Percentiles rank a stretch among this genome's conserved stretches.
phyloP scores from a whole-genome alignment of 2,888 invertebrate genomes.

The Tryphoninae sp. region DNA sequence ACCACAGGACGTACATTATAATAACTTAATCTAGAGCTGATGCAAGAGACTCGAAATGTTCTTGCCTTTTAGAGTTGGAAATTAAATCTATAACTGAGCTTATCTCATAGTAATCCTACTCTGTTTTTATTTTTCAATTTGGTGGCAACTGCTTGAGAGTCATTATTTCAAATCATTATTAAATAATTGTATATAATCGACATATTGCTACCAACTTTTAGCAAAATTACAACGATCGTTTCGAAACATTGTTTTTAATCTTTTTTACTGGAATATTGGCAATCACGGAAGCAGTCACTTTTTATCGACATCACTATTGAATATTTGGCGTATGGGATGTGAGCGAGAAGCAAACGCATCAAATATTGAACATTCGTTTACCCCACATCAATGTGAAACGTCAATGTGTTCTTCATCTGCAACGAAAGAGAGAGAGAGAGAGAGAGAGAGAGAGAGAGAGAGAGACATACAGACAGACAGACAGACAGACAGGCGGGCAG shows the following conservation, averaged over 20 bases:
- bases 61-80: no score
- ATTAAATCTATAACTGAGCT: no score
- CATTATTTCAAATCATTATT: background rate
- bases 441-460: background rate
- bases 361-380: slow-evolving; percentile 54
- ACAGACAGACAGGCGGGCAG: background rate
- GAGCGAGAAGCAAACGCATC: slow-evolving; percentile 36
- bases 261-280: background rate
- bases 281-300: background rate
- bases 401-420: slow-evolving; percentile 41
- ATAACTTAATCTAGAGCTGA: background rate
- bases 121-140: no score
- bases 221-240: background rate
- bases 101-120: no score
- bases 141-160: no score
- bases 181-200: no score
- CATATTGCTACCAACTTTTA: no score
- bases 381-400: slow-evolving; percentile 25
- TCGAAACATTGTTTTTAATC: background rate
- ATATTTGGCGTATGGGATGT: background rate
- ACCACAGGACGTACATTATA: background rate
- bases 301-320: background rate
- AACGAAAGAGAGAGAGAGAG: background rate
- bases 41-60: no score
- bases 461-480: background rate